These are phyloP conservation scores for Ceuthmochares aereus DNA, from an alignment of 2,113 vertebrate species.

Conservation along the genomic window DNA sequence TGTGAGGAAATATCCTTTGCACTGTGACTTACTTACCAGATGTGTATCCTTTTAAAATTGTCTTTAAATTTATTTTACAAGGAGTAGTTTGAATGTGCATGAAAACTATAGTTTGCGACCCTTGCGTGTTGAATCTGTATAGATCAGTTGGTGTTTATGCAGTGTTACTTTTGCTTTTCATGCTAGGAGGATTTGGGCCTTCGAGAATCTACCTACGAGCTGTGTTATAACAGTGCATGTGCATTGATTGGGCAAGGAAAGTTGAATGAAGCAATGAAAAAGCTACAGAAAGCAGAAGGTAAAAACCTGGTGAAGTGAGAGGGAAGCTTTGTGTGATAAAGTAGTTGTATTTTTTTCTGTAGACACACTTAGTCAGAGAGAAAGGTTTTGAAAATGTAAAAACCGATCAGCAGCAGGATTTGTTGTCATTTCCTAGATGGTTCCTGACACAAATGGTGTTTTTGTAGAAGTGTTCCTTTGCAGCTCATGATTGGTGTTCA, in stretches of 20 bases:
- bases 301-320: slow-evolving; percentile 7
- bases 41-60: not conserved
- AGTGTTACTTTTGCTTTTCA: not conserved
- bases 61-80: not conserved
- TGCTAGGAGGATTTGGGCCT: slow-evolving; percentile 91
- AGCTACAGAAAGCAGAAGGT: slow-evolving; percentile 94
- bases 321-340: not conserved
- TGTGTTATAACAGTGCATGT: slow-evolving; percentile 95
- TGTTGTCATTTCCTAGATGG: not conserved
- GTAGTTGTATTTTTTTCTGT: not conserved
- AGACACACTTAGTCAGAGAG: not conserved
- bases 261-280: slow-evolving; percentile 87
- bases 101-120: not conserved
- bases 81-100: not conserved
- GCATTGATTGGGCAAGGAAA: slow-evolving; percentile 91
- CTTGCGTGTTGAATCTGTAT: not conserved
- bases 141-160: not conserved
- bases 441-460: not conserved
- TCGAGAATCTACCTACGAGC: slow-evolving; percentile 91
- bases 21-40: not conserved
- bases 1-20: not conserved
- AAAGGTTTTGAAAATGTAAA: not conserved
- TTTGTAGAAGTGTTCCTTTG: not conserved
- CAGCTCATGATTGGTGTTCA: not conserved
- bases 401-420: not conserved